Evolutionary conservation across 2,797 vertebrate species (phyloP).

Genomic region (Monodelphis domestica): DNA sequence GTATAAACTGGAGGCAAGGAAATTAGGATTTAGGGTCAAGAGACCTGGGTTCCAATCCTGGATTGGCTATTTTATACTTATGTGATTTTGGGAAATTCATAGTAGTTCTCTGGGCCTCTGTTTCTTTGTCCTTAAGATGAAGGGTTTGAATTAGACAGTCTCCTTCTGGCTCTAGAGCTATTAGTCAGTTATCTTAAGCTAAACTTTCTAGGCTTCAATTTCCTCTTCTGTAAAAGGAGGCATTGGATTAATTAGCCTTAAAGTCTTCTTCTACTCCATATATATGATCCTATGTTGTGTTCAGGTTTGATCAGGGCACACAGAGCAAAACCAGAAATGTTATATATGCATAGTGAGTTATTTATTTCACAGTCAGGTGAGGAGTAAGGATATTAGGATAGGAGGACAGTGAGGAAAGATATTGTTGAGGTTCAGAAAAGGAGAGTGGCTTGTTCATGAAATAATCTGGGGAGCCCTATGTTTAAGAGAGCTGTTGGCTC

Average conservation of each 20-base stretch:
- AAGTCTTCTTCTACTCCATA: background rate
- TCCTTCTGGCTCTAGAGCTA: background rate
- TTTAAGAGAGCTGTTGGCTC: slow-evolving; percentile 3
- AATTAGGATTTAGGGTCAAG: background rate
- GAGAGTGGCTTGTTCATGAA: background rate
- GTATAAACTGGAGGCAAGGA: background rate
- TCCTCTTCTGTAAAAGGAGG: background rate
- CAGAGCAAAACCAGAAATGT: background rate
- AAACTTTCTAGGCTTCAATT: background rate
- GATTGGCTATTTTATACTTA: background rate
- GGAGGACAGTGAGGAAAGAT: background rate
- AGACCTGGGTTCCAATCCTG: background rate
- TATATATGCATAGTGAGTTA: background rate
- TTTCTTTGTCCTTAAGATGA: background rate
- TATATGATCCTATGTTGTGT: background rate
- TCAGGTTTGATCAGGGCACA: background rate
- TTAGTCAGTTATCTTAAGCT: background rate
- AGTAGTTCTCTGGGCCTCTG: background rate
- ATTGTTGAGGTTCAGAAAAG: background rate
- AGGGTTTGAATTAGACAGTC: background rate
- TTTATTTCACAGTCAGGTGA: background rate
- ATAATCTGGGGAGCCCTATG: background rate
- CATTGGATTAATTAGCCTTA: background rate
- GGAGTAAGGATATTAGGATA: background rate
- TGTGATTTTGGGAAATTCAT: background rate